A percentile compares a stretch with the other conserved stretches of the same genome.
phyloP scores from a whole-genome alignment of 2,888 invertebrate species.

The Dugesia japonica region DNA sequence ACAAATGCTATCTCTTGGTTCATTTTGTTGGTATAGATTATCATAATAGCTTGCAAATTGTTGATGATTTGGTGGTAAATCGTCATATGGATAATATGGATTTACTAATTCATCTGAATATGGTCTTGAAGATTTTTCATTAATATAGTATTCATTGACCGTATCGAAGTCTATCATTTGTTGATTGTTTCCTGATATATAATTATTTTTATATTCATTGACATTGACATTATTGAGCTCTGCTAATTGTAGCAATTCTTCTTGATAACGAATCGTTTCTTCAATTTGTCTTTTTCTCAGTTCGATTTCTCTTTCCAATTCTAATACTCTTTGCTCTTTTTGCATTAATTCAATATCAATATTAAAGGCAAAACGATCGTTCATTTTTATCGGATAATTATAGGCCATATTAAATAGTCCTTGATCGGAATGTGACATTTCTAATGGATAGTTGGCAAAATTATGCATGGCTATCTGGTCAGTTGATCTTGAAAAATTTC shows the following conservation, averaged over 20 bases:
- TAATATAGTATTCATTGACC: constrained; percentile 3
- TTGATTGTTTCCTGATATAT: background rate
- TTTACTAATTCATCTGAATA: background rate
- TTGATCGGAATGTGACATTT: background rate
- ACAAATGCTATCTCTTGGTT: background rate
- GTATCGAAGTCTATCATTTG: background rate
- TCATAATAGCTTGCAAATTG: constrained; percentile 1
- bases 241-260: constrained; percentile 48
- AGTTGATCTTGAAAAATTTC: constrained; percentile 20
- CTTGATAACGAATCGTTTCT: constrained; percentile 52
- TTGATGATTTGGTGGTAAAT: constrained; percentile 6
- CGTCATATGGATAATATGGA: background rate
- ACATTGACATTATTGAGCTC: constrained; percentile 7
- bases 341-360: constrained; percentile 51
- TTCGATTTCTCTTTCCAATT: constrained; percentile 55
- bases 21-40: constrained; percentile 3
- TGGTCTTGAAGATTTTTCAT: background rate
- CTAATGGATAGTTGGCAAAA: background rate
- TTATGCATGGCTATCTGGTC: constrained; percentile 23
- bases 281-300: constrained; percentile 54
- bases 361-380: background rate
- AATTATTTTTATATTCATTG: background rate
- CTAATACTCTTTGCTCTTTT: constrained; percentile 53
- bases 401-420: constrained; percentile 6
- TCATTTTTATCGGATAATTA: background rate